Conservation (phyloP, 2,113 vertebrate species). For the Rhabdornis inornatus region DNA sequence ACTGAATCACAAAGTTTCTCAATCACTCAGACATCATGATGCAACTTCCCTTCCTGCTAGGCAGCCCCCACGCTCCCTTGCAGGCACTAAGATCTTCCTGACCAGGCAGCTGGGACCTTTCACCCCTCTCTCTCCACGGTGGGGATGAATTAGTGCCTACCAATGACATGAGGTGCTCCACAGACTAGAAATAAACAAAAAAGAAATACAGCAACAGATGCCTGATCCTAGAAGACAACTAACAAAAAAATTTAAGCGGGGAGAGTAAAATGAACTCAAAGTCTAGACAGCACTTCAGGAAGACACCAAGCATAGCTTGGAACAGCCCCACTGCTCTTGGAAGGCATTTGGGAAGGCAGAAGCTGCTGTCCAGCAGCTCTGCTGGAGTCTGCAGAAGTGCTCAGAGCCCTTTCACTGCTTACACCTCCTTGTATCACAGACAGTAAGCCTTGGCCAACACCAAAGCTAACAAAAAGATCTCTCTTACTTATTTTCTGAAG, state of each 20-base stretch:
- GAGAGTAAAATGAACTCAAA: neutral
- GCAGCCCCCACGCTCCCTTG: neutral
- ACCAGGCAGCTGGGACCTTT: neutral
- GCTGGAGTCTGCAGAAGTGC: neutral
- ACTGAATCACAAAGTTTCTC: slow-evolving; percentile 34
- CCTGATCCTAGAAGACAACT: neutral
- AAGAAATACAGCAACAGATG: neutral
- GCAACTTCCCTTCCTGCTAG: neutral
- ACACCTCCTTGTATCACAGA: neutral
- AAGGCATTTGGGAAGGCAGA: neutral
- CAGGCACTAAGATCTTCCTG: neutral
- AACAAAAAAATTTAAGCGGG: neutral
- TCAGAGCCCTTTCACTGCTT: neutral
- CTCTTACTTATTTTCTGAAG: neutral
- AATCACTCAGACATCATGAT: neutral
- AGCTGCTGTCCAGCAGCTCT: neutral
- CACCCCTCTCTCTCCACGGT: neutral
- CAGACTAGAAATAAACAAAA: neutral
- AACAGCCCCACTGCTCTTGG: neutral
- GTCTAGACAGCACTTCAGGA: neutral
- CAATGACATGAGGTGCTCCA: neutral
- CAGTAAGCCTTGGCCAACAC: neutral
- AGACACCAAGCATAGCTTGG: neutral
- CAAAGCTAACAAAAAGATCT: neutral
- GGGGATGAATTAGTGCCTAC: neutral